Conservation (phyloP, 92 coral and sea anemone species). For the Porites evermanni region DNA sequence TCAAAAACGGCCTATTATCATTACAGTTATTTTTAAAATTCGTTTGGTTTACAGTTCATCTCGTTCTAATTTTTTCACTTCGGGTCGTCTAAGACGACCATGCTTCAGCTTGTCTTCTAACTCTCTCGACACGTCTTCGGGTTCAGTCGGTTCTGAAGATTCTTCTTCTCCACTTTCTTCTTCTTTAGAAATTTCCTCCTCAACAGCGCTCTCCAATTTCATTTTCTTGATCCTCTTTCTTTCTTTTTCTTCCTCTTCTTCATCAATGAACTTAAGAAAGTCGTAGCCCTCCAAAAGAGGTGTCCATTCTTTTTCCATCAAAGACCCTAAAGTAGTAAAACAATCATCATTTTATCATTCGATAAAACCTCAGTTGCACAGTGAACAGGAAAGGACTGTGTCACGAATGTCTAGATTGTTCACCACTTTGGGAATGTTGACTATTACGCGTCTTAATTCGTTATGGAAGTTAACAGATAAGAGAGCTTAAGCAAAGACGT, state of each 20-base stretch:
- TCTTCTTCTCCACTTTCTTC: conserved; percentile 25
- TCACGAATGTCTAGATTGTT: too few species aligned
- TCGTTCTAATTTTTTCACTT: background rate
- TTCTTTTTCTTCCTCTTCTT: conserved; percentile 71
- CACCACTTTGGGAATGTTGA: too few species aligned
- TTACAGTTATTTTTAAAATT: background rate
- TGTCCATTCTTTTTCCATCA: conserved; percentile 77
- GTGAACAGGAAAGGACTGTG: background rate
- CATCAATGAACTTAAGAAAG: conserved; percentile 77
- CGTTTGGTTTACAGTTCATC: conserved; percentile 33
- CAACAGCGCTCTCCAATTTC: conserved; percentile 13
- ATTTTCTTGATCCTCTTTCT: conserved; percentile 34
- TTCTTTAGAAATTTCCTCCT: background rate
- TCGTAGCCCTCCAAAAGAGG: conserved; percentile 96
- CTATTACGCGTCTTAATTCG: too few species aligned
- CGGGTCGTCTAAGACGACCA: conserved; percentile 38
- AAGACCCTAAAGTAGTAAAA: conserved; percentile 49
- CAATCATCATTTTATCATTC: background rate
- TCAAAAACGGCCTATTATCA: too few species aligned
- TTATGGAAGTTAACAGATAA: too few species aligned
- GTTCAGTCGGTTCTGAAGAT: background rate
- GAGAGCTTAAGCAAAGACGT: too few species aligned
- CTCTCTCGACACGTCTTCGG: background rate
- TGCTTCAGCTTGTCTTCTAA: background rate
- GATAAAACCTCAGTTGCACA: background rate